These are phyloP conservation scores for Turritopsis rubra DNA, from an alignment of 30 jellyfish, hydroid and myxozoan genomes.

Conservation along the genomic window DNA sequence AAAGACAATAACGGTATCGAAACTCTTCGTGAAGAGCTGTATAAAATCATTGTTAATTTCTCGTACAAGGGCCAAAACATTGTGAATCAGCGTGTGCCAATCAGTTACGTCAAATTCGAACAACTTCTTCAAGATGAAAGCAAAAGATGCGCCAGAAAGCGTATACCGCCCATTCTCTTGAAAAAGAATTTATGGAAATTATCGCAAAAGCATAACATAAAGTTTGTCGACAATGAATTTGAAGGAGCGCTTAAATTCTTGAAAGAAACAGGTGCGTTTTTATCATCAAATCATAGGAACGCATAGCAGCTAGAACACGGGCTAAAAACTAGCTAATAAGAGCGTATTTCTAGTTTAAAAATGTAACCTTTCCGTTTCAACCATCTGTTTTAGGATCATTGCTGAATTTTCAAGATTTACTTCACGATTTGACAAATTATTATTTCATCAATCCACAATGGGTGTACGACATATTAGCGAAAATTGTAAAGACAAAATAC, in stretches of 20 bases:
- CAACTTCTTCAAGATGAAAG: too few relatives aligned
- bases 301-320: too few relatives aligned
- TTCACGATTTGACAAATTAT: conserved; percentile 36
- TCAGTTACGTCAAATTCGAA: conserved; percentile 79
- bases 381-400: conserved; percentile 46
- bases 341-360: too few relatives aligned
- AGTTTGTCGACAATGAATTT: conserved; percentile 54
- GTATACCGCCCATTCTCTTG: conserved; percentile 36
- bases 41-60: conserved; percentile 45
- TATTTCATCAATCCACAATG: conserved; percentile 90
- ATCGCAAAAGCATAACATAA: conserved; percentile 39
- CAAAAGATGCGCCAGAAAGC: too few relatives aligned
- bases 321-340: too few relatives aligned
- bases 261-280: conserved; percentile 89
- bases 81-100: conserved; percentile 72
- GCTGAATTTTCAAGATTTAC: conserved; percentile 61
- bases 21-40: conserved; percentile 52
- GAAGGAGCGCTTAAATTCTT: conserved; percentile 72
- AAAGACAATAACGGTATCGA: conserved; percentile 55
- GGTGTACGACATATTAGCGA: conserved; percentile 95
- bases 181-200: conserved; percentile 42
- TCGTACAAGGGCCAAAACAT: conserved; percentile 50
- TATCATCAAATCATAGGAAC: too few relatives aligned
- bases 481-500: conserved; percentile 62
- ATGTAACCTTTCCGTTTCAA: too few relatives aligned